Conservation (phyloP, 2,113 vertebrate species). For the Hystrix cristata region DNA sequence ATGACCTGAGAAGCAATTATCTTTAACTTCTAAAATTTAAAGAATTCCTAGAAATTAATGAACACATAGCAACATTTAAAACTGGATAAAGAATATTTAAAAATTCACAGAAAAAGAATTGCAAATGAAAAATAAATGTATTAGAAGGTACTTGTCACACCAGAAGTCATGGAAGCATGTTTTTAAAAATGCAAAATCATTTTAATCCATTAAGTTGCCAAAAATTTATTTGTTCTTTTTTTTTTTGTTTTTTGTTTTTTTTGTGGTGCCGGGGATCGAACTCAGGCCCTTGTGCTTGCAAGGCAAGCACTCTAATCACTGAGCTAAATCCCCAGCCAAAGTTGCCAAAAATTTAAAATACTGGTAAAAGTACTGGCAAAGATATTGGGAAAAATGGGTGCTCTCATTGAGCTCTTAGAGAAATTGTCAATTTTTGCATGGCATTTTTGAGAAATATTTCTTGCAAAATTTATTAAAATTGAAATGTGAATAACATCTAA, state of each 20-base stretch:
- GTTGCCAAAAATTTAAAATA: background rate
- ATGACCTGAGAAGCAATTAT: background rate
- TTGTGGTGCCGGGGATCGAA: too few relatives aligned
- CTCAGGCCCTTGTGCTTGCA: too few relatives aligned
- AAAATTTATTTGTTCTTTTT: background rate
- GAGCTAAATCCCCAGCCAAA: background rate
- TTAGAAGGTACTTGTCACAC: background rate
- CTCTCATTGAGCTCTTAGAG: background rate
- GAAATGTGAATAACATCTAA: background rate
- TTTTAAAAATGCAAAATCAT: background rate
- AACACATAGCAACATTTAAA: constrained; percentile 41
- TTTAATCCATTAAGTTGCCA: background rate
- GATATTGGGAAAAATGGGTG: background rate
- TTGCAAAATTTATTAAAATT: constrained; percentile 18
- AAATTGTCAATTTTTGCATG: background rate
- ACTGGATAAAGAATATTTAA: background rate
- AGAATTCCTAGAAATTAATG: background rate
- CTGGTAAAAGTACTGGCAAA: background rate
- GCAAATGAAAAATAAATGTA: background rate
- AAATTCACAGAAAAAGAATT: constrained; percentile 28
- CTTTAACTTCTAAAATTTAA: background rate
- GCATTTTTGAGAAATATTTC: background rate
- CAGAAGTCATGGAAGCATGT: background rate
- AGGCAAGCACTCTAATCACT: too few relatives aligned
- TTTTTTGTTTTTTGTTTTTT: too few relatives aligned